Evolutionary conservation across 2,888 invertebrate species (phyloP).

Genomic region (Molanna angustata): DNA sequence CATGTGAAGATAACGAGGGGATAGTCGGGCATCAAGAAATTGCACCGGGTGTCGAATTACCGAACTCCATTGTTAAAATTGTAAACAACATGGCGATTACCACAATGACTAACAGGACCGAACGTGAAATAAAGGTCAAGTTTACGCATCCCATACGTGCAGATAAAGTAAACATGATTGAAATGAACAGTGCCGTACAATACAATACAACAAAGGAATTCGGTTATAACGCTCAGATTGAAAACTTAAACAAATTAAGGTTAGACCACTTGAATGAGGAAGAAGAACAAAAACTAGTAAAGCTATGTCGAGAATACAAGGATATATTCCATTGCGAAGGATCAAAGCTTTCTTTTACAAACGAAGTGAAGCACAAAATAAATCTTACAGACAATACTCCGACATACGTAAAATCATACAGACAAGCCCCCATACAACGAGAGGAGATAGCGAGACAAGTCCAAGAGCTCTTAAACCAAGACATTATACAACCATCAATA

Average conservation of each 20-base stretch:
- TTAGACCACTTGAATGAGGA: constrained; percentile 34
- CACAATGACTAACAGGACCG: background rate
- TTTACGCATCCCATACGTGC: too few species aligned
- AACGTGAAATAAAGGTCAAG: too few species aligned
- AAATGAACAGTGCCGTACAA: too few species aligned
- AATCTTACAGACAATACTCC: constrained; percentile 31
- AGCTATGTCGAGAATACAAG: constrained; percentile 28
- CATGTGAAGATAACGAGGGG: background rate
- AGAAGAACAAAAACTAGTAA: constrained; percentile 33
- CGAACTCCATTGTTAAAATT: background rate
- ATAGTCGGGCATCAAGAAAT: background rate
- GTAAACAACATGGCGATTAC: background rate
- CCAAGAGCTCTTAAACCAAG: constrained; percentile 32
- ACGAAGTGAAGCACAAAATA: constrained; percentile 34
- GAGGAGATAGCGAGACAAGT: constrained; percentile 36
- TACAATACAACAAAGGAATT: too few species aligned
- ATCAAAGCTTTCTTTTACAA: constrained; percentile 33
- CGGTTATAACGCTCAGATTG: too few species aligned
- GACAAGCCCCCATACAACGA: constrained; percentile 36
- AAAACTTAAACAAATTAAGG: background rate
- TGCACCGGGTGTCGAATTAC: background rate
- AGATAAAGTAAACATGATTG: too few species aligned
- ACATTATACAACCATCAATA: constrained; percentile 22
- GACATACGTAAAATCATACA: constrained; percentile 34
- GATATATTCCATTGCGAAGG: constrained; percentile 34